phyloP scores from a whole-genome alignment of 2,113 vertebrate species.

The Odocoileus hemionus region DNA sequence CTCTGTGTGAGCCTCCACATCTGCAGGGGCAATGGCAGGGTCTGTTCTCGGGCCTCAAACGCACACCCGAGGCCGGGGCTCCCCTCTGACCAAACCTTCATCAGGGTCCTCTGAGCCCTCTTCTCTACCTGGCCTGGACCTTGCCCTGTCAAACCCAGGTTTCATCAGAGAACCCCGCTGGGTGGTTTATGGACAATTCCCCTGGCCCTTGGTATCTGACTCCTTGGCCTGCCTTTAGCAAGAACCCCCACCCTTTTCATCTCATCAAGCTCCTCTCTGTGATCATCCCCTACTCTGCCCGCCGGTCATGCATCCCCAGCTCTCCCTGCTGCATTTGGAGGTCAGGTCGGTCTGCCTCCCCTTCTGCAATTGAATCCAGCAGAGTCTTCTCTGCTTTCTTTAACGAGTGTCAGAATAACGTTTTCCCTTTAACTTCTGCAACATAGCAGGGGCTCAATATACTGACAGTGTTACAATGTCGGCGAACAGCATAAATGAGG shows the following conservation, averaged over 20 bases:
- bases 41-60: background rate
- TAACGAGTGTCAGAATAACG: background rate
- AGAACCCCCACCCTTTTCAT: background rate
- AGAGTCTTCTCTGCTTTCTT: background rate
- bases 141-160: background rate
- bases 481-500: fast-evolving
- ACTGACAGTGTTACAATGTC: background rate
- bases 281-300: background rate
- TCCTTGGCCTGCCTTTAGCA: background rate
- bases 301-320: fast-evolving
- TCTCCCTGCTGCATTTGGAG: background rate
- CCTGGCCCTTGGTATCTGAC: background rate
- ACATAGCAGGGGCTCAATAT: fast-evolving
- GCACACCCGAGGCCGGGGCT: fast-evolving
- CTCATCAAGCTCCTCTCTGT: background rate
- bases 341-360: too few species aligned
- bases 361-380: background rate
- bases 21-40: fast-evolving
- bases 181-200: background rate
- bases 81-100: background rate
- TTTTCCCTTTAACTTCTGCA: background rate
- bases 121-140: background rate
- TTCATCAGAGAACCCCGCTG: background rate
- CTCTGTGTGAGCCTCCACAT: fast-evolving
- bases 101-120: background rate